Evolutionary conservation across 2,888 invertebrate species (phyloP), one percentile per base, ranked within the genome.

Genomic region (Steinernema scapterisci): DNA sequence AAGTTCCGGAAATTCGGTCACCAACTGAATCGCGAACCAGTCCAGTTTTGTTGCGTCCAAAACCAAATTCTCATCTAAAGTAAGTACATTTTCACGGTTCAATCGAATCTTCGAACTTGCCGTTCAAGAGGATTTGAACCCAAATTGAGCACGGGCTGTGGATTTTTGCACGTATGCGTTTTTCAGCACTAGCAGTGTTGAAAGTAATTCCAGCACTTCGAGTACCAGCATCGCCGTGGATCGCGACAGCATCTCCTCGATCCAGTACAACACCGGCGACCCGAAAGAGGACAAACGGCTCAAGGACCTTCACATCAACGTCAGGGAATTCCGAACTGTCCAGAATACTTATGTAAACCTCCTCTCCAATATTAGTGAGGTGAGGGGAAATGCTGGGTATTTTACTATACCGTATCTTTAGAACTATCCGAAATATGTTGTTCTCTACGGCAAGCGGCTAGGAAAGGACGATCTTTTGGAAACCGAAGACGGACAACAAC

Each of bases 301-400:
- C 45, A 81, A 81, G 51, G 80, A 85, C 45, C 75, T 86, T 71
- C 86, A 86, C 76, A 80, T 76, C 27, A 79, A 83, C 48, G 85
- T 83, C 5, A 74, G 76, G 38, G 86, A 86, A 72, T 84, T 85
- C 74, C 78, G 77, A 70, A 81, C 80, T 11, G 82, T 83, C 25
- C 81, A 85, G 73, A 77, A 74, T 25, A 78, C 74, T 45, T 85
- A 80, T 76, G 82, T 84, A 46, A 75, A 79, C 25, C 80, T 82
- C 70, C 75, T 85, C 72, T 73, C 74, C 21, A 78, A 83, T 44
- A 83, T 84, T 75, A 77, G 75, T 1, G 70, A 63, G 76, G 81
- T 78, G 31, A 31, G 63, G 13, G 5, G 38, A 38, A 38, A 38
- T 38, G 38, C 9, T 38, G 3, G 3, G 9, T 6, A 3, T 38